phyloP scores from a whole-genome alignment of 1,140 invertebrate species.

The Cyclargus thomasi region DNA sequence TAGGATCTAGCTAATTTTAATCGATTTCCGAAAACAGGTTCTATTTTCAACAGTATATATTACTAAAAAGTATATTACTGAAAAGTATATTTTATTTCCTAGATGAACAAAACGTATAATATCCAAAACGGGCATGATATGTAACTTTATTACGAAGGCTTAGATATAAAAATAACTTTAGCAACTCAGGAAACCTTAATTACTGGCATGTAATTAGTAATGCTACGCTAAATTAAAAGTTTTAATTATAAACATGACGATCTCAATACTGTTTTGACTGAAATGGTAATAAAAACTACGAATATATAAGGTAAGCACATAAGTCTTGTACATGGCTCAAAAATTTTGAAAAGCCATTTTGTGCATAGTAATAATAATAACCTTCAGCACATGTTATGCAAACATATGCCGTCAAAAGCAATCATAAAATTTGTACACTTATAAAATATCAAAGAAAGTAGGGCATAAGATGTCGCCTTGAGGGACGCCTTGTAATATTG shows the following conservation, averaged over 20 bases:
- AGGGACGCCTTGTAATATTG: conserved; percentile 23
- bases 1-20: no score
- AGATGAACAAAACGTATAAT: no score
- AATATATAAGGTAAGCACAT: neutral
- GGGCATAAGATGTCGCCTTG: conserved; percentile 27
- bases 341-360: neutral
- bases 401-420: no score
- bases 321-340: neutral
- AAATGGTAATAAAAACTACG: neutral
- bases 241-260: neutral
- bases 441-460: conserved; percentile 23
- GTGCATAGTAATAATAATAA: neutral
- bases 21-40: no score
- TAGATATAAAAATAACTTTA: neutral
- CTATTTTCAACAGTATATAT: no score
- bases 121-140: no score
- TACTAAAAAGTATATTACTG: no score
- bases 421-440: neutral
- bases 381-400: no score
- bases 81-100: no score
- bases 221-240: neutral
- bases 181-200: conserved; percentile 2
- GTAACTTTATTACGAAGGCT: neutral
- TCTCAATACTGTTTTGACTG: neutral
- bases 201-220: neutral